Percentiles rank a stretch among this genome's conserved stretches.
Conservation (phyloP, 92 coral and sea anemone genomes). For the Micromussa lordhowensis region DNA sequence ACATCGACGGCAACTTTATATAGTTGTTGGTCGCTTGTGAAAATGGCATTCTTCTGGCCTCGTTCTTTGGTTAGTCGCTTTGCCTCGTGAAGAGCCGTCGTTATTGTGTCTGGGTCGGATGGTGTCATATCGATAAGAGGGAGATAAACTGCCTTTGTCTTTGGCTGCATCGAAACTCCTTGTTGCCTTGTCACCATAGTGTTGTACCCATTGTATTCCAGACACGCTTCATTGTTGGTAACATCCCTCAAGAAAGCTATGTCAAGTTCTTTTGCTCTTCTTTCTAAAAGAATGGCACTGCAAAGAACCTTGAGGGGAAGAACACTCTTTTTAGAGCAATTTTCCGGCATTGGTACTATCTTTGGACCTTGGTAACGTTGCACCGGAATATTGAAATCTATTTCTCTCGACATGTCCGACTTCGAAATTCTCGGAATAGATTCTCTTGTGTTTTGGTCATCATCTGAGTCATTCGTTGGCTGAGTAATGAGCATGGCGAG, state of each 20-base stretch:
- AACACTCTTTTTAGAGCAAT: slow-evolving; percentile 54
- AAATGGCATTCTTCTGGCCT: too few species aligned
- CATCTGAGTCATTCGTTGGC: slow-evolving; percentile 50
- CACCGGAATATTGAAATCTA: slow-evolving; percentile 56
- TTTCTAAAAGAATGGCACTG: slow-evolving; percentile 43
- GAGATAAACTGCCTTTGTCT: slow-evolving; percentile 62
- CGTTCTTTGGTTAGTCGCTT: too few species aligned
- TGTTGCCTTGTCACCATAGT: slow-evolving; percentile 33
- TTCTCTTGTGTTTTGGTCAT: slow-evolving; percentile 47
- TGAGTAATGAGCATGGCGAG: slow-evolving; percentile 63
- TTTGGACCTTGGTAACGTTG: slow-evolving; percentile 74
- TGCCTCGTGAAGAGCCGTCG: slow-evolving; percentile 69
- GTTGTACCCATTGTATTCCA: slow-evolving; percentile 48
- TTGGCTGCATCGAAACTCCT: slow-evolving; percentile 52
- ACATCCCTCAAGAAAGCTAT: slow-evolving; percentile 49
- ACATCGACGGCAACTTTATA: slow-evolving; percentile 70
- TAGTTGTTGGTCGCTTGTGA: slow-evolving; percentile 71
- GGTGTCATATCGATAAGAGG: slow-evolving; percentile 72
- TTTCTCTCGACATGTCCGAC: slow-evolving; percentile 54
- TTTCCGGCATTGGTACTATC: slow-evolving; percentile 24
- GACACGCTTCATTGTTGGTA: slow-evolving; percentile 34
- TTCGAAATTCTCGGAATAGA: slow-evolving; percentile 64
- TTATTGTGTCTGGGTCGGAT: slow-evolving; percentile 69
- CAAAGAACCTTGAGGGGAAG: slow-evolving; percentile 76
- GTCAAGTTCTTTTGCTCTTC: slow-evolving; percentile 67